A percentile compares a stretch with the other conserved stretches of the same genome.
Evolutionary conservation across 2,113 vertebrate species (phyloP).

Genomic region (Oreochromis tanganicae): DNA sequence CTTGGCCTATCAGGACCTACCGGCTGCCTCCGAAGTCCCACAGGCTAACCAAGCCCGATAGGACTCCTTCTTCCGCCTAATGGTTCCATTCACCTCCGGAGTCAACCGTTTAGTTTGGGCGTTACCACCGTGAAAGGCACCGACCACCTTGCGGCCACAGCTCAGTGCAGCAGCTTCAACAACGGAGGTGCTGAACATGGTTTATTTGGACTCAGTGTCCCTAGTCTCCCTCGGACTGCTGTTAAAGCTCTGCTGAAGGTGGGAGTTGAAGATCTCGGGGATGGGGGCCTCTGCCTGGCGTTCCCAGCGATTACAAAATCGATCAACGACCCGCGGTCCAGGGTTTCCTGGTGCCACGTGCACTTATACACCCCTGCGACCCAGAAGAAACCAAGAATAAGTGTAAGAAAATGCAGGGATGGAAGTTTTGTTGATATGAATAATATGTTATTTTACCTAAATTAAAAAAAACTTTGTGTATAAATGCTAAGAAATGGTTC

Average conservation of each 20-base stretch:
- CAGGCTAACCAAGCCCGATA: not conserved
- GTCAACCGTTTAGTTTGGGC: not conserved
- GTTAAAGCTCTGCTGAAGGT: not conserved
- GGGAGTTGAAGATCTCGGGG: not conserved
- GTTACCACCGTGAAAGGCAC: rapidly evolving
- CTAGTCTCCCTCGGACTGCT: not conserved
- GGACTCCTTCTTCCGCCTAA: not conserved
- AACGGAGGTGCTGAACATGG: not conserved
- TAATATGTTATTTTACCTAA: not conserved
- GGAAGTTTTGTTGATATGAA: not conserved
- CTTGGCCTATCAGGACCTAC: not conserved
- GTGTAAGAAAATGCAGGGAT: not conserved
- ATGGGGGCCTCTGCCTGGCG: not conserved
- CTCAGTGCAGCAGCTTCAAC: not conserved
- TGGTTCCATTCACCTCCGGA: rapidly evolving
- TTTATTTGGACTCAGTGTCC: not conserved
- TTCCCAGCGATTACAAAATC: rapidly evolving
- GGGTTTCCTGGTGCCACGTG: not conserved
- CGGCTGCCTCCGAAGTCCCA: not conserved
- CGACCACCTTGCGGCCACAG: rapidly evolving
- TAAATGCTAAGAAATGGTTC: not conserved
- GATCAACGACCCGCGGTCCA: rapidly evolving
- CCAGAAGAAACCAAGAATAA: not conserved
- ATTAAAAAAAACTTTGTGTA: not conserved
- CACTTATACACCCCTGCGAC: not conserved